A percentile compares a stretch with the other conserved stretches of the same genome.
phyloP scores from a whole-genome alignment of 37 sponge, comb jelly and placozoan genomes.

The Aphrocallistes beatrix region DNA sequence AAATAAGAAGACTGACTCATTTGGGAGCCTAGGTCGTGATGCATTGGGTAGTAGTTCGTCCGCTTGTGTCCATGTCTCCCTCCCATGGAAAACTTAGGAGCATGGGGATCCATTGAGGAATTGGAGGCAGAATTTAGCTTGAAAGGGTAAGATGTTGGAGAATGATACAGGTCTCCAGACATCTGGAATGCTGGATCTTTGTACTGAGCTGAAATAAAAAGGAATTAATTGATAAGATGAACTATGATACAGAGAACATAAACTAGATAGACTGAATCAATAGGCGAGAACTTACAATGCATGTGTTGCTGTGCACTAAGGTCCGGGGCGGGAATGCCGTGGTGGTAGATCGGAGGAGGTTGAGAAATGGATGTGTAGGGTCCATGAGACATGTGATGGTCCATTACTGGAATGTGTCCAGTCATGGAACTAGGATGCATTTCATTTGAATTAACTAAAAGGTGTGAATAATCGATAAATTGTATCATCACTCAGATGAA shows the following conservation, averaged over 20 bases:
- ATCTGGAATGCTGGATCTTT: not conserved
- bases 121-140: not conserved
- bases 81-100: not conserved
- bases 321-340: not conserved
- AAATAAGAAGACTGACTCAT: not conserved
- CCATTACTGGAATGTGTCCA: not conserved
- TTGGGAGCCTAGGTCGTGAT: not conserved
- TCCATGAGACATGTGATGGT: not conserved
- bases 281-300: not conserved
- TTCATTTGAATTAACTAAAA: too few relatives aligned
- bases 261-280: too few relatives aligned
- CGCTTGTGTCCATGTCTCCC: not conserved
- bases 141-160: not conserved
- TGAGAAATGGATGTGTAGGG: not conserved
- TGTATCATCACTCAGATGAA: too few relatives aligned
- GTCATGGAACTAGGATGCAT: too few relatives aligned
- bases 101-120: not conserved
- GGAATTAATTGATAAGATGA: too few relatives aligned
- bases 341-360: not conserved
- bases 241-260: not conserved
- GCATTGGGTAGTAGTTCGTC: slow-evolving; percentile 4
- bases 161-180: not conserved
- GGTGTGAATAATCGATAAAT: too few relatives aligned
- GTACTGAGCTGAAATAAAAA: not conserved
- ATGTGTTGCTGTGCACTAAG: not conserved